A percentile compares a stretch with the other conserved stretches of the same genome.
These are phyloP conservation scores for Crenichthys baileyi DNA, from an alignment of 2,797 vertebrate genomes.

Conservation along the genomic window DNA sequence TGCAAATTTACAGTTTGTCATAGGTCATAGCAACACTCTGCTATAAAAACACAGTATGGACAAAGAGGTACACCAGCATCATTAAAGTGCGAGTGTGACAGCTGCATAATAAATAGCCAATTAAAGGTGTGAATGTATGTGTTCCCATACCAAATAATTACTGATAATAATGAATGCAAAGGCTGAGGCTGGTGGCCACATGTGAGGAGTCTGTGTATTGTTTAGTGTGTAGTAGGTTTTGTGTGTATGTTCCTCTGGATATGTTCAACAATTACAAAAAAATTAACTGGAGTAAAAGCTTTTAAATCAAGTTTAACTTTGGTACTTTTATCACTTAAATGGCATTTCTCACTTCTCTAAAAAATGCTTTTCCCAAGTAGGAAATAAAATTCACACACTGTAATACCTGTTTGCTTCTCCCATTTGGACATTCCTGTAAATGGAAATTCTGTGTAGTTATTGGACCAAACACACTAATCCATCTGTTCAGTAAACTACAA, in stretches of 20 bases:
- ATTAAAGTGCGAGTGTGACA: slow-evolving; percentile 39
- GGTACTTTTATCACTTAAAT: neutral
- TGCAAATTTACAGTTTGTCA: slow-evolving; percentile 10
- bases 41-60: slow-evolving; percentile 18
- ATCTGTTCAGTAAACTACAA: neutral
- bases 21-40: slow-evolving; percentile 31
- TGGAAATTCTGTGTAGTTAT: neutral
- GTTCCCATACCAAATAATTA: slow-evolving; percentile 57
- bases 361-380: neutral
- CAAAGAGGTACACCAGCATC: slow-evolving; percentile 30
- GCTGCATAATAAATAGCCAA: slow-evolving; percentile 67
- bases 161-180: slow-evolving; percentile 51
- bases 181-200: slow-evolving; percentile 13
- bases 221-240: slow-evolving; percentile 4
- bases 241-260: neutral
- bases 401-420: neutral
- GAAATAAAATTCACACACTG: neutral
- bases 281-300: neutral
- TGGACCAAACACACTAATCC: neutral
- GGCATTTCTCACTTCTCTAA: neutral
- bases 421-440: neutral
- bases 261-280: slow-evolving; percentile 1
- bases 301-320: neutral
- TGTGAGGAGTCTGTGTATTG: neutral
- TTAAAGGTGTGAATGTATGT: slow-evolving; percentile 80